A percentile compares a stretch with the other conserved stretches of the same genome.
Evolutionary conservation across 2,797 vertebrate genomes (phyloP).

Genomic region (Fratercula arctica): DNA sequence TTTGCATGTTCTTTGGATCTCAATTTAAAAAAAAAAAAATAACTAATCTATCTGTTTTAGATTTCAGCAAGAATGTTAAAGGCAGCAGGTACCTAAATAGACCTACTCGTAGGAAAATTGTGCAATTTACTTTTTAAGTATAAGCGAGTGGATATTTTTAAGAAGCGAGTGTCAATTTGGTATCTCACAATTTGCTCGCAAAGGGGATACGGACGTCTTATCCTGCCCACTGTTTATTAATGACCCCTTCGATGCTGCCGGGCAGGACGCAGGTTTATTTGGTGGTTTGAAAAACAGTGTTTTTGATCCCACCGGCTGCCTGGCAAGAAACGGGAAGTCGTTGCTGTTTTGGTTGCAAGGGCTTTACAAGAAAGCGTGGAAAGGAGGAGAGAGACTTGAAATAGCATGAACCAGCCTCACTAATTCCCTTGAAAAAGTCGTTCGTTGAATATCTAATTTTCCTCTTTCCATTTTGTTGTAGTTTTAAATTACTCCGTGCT

Average conservation of each 20-base stretch:
- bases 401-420: neutral
- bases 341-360: neutral
- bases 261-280: neutral
- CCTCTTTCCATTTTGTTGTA: neutral
- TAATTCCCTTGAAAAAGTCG: neutral
- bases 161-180: neutral
- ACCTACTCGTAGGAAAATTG: neutral
- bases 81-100: constrained; percentile 7
- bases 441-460: constrained; percentile 11
- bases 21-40: constrained; percentile 13
- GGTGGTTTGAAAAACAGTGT: neutral
- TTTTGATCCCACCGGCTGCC: constrained; percentile 21
- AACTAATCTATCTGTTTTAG: neutral
- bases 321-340: neutral
- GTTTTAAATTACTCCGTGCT: neutral
- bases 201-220: neutral
- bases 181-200: constrained; percentile 32
- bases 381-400: neutral
- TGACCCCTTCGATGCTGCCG: neutral
- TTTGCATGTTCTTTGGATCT: constrained; percentile 54
- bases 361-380: neutral
- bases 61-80: constrained; percentile 31
- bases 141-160: neutral
- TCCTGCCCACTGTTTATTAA: constrained; percentile 10
- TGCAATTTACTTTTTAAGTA: neutral